Base-by-base conservation (phyloP, 2,797 vertebrate genomes). In the Danionella dracula region DNA sequence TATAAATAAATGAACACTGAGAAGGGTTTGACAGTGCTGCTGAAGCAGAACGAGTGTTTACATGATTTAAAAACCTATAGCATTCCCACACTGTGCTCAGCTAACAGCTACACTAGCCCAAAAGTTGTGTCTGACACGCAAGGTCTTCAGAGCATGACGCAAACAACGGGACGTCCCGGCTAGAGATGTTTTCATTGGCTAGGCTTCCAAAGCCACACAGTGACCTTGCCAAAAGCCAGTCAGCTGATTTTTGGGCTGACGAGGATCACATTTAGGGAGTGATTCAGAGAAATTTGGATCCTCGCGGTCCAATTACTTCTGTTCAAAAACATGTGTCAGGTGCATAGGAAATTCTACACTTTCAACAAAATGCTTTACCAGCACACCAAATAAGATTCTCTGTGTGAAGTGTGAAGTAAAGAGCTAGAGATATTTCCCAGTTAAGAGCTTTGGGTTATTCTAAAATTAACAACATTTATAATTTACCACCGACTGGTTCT, bases 221-320 rank as follows among this genome's bases (percentile, higher is more conserved):
- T 51, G 19, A 13, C 54, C 60, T 17, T 56, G 31, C 46, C 32
- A 37, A 67, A 68, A 31, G 61, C 32, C 66, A 65, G 66, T 66
- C 53, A 59, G 46, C 54, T 56, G 51, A 42, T 70, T 51, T 59
- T 71, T 50, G 53, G 45, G 59, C 66, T 16, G 66, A 20, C 5
- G 4, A 34, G 7, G 51, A 53, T 27, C 40, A 34, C 29, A 32
- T 44, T n/a, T n/a, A n/a, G n/a, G n/a, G n/a, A 23, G 17, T 10
- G 40, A 50, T 42, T 41, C 8, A 0, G 34, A 50, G 37, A 44
- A 15, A 4, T 11, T 29, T 35, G 19, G 42, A 44, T 65, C n/a
- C 40, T 55, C 20, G 45, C 35, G 1, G 31, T 55, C 17, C 45
- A 7, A 65, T 16, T 45, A 54, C 35, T 38, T 20, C 17, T 3